Evolutionary conservation across 2,888 invertebrate species (phyloP).

Genomic region (Omphaloscelis lunosa): DNA sequence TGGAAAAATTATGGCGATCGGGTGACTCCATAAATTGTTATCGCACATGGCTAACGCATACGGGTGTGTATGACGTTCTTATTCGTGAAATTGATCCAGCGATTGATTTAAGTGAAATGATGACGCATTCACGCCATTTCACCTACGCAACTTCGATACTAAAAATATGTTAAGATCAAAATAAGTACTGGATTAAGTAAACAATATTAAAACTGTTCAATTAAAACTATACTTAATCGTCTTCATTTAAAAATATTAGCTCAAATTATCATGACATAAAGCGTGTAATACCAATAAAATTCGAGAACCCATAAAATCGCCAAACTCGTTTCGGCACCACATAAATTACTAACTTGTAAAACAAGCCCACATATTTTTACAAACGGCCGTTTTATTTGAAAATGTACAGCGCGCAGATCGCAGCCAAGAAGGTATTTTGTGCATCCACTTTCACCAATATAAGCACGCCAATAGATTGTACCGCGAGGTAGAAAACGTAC

Average conservation of each 20-base stretch:
- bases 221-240: not conserved
- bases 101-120: conserved; percentile 65
- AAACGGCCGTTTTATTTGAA: conserved; percentile 72
- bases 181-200: conserved; percentile 27
- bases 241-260: conserved; percentile 21
- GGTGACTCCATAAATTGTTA: conserved; percentile 57
- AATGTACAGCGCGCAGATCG: conserved; percentile 71
- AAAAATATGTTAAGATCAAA: conserved; percentile 26
- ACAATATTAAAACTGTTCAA: conserved; percentile 15
- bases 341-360: conserved; percentile 63
- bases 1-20: conserved; percentile 61
- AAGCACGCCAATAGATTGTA: conserved; percentile 84
- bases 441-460: conserved; percentile 87
- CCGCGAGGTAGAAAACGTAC: conserved; percentile 77
- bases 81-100: conserved; percentile 74
- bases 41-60: conserved; percentile 50
- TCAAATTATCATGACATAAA: conserved; percentile 63
- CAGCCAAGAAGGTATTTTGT: conserved; percentile 80
- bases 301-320: conserved; percentile 65
- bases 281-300: conserved; percentile 62
- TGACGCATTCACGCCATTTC: conserved; percentile 67
- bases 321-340: conserved; percentile 63
- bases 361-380: conserved; percentile 65
- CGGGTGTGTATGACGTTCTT: conserved; percentile 65
- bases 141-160: conserved; percentile 9